Conservation (phyloP, 2,888 invertebrate genomes). For the Drosophila rubida region DNA sequence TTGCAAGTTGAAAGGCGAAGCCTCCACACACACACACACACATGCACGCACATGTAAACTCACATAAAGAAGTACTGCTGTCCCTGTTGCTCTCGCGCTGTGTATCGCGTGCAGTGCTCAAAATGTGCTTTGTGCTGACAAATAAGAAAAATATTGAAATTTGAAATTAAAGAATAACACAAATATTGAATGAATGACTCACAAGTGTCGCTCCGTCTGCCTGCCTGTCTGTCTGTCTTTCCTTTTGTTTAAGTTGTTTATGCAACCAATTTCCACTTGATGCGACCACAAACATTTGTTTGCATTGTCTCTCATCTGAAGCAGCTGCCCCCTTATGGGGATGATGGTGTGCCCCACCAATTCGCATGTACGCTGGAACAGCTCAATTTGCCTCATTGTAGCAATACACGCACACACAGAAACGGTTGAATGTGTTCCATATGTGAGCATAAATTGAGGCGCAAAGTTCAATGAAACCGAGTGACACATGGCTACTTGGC, state of each 20-base stretch:
- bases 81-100: conserved; percentile 28
- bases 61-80: conserved; percentile 2
- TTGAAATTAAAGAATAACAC: conserved; percentile 34
- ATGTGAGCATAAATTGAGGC: conserved; percentile 23
- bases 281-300: conserved; percentile 71
- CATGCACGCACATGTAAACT: no score
- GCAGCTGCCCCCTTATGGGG: background rate
- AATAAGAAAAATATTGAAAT: conserved; percentile 23
- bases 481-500: conserved; percentile 67
- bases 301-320: conserved; percentile 34
- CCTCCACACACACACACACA: background rate
- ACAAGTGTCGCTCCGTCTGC: conserved; percentile 39
- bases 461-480: conserved; percentile 73
- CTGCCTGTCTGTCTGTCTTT: background rate
- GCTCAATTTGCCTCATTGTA: conserved; percentile 49
- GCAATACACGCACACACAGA: background rate
- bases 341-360: conserved; percentile 36
- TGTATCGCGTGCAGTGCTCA: conserved; percentile 11
- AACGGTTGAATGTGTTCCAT: background rate
- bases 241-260: conserved; percentile 50
- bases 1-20: conserved; percentile 55
- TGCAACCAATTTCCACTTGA: conserved; percentile 67
- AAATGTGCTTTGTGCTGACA: conserved; percentile 31
- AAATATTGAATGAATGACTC: conserved; percentile 50
- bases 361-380: conserved; percentile 54